These are phyloP conservation scores for Spizella passerina DNA, from an alignment of 2,797 vertebrate species.

Conservation along the genomic window DNA sequence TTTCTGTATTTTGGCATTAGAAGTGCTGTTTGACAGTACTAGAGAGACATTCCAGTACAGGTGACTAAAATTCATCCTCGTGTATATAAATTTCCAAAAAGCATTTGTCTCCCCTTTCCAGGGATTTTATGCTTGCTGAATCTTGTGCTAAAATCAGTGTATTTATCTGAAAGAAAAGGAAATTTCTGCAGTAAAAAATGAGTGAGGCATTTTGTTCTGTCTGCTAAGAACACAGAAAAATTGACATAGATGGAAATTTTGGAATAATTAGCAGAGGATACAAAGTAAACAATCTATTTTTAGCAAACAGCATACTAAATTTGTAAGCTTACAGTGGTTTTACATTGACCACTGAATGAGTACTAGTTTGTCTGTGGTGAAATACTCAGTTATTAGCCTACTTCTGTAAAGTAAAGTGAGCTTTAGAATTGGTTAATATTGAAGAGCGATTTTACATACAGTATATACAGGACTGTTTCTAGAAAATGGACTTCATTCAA, in stretches of 20 bases:
- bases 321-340: not conserved
- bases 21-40: not conserved
- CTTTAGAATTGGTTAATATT: not conserved
- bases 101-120: not conserved
- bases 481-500: not conserved
- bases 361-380: not conserved
- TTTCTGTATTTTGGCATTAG: not conserved
- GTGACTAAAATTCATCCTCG: not conserved
- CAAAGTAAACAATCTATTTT: not conserved
- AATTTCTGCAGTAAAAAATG: not conserved
- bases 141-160: not conserved
- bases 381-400: not conserved
- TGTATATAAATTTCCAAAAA: not conserved
- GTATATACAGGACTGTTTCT: not conserved
- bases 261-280: not conserved
- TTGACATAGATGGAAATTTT: not conserved
- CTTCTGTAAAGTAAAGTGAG: not conserved
- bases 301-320: not conserved
- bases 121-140: not conserved
- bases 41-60: not conserved
- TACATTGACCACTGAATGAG: not conserved
- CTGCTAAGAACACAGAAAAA: not conserved
- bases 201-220: not conserved
- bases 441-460: not conserved
- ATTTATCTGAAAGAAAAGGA: not conserved